A percentile compares a stretch with the other conserved stretches of the same genome.
These are phyloP conservation scores for Podiceps cristatus DNA, from an alignment of 2,113 vertebrate species.

Conservation along the genomic window DNA sequence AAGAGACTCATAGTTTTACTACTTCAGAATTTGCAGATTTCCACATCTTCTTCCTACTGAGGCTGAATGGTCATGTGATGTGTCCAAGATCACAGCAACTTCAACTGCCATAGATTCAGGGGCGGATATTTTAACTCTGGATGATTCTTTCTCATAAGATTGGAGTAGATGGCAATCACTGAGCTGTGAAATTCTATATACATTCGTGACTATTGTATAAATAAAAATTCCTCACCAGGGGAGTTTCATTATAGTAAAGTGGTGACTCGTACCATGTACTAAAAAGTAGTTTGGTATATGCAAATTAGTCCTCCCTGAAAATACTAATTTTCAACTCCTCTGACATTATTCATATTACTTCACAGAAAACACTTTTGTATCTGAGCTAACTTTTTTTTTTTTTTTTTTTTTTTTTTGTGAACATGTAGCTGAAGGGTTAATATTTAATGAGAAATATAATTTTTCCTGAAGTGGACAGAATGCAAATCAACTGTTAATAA, in stretches of 20 bases:
- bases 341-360: background rate
- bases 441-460: background rate
- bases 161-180: constrained; percentile 37
- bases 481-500: background rate
- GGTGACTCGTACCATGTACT: background rate
- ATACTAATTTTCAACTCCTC: background rate
- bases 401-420: background rate
- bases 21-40: background rate
- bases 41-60: background rate
- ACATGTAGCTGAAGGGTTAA: background rate
- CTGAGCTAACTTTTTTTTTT: background rate
- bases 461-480: background rate
- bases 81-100: constrained; percentile 25
- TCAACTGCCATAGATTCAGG: background rate
- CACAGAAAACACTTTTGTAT: background rate
- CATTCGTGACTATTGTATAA: constrained; percentile 50
- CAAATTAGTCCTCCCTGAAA: background rate
- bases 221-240: constrained; percentile 35
- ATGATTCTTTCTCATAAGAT: constrained; percentile 26
- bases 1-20: background rate
- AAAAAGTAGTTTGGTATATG: background rate
- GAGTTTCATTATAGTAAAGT: constrained; percentile 21
- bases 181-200: constrained; percentile 59
- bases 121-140: constrained; percentile 27
- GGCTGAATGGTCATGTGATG: background rate